Base-by-base conservation (phyloP, 1,140 invertebrate genomes). In the Littorina saxatilis region DNA sequence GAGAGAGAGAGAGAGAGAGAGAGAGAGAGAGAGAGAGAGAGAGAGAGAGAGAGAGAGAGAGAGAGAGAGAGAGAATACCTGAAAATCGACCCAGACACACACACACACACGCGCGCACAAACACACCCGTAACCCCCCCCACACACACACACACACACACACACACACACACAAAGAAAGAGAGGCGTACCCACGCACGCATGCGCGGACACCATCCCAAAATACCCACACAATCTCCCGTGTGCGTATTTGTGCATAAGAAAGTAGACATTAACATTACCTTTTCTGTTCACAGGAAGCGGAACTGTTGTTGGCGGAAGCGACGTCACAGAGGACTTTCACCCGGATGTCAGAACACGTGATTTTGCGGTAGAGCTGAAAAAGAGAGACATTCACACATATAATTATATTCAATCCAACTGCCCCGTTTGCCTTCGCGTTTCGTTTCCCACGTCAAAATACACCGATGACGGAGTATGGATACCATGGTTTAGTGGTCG, bases 321-420 rank as follows among this genome's bases (percentile, higher is more conserved):
- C 15, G 23, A 70, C 66, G 13, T 79, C 78, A 66, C 78, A 81
- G 27, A 78, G 77, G 61, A 86, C 72, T 50, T 82, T 84, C 23
- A 86, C 68, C 39, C 77, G 52, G n/a, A 86, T 83, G 75, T 86
- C 85, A 29, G 58, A 73, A 37, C 85, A 86, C 17, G 85, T 86
- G n/a, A 86, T 27, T 32, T 73, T 82, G 20, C 85, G 63, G 79
- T 79, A 86, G 1, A 82, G 39, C 85, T 86, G 85, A 47, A 81
- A 79, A 68, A 68, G 15, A 68, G 7, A 32, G 27, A 61, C n/a
- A n/a, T n/a, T n/a, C n/a, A n/a, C n/a, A n/a, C n/a, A n/a, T n/a
- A n/a, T n/a, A n/a, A n/a, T n/a, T n/a, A n/a, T n/a, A n/a, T n/a
- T n/a, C n/a, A n/a, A n/a, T n/a, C n/a, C n/a, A n/a, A n/a, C n/a